Evolutionary conservation across 1,140 invertebrate genomes (phyloP), one percentile per base, ranked within the genome.

Genomic region (Drosophila sulfurigaster): DNA sequence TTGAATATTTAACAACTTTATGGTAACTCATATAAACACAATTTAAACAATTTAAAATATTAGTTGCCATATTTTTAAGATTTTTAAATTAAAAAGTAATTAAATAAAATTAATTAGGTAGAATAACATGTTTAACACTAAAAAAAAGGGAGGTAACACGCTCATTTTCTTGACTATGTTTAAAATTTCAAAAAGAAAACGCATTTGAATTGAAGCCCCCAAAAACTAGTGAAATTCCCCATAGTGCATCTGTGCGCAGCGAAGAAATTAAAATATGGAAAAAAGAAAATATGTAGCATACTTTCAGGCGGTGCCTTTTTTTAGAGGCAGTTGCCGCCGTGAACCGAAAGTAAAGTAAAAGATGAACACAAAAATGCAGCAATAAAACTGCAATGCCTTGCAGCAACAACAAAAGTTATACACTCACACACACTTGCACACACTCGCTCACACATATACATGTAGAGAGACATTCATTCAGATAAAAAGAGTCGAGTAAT

Each of bases 401-500:
- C 56, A 82, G 62, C 68, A 75, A 78, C 69, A 73, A 78, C 68
- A 69, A 73, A 51, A 79, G 13, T 48, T 38, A 59, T 49, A 58
- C 60, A 79, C 66, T 51, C 11, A 65, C 66, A 74, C 73, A 63
- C 46, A 71, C 71, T 74, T 49, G 48, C 5, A 41, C 15, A 49
- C 8, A 52, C 46, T 35, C 25, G 78, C 58, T 59, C 59, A 43
- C 35, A 20, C 10, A 15, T 25, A 43, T 46, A 35, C 8, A 30
- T 16, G 49, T 66, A 46, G 73, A 60, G 10, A 57, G 58, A 85
- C 74, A 83, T 78, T 81, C 74, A 86, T 85, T 87, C 79, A 82
- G 82, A 87, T 79, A 87, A 86, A 87, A 74, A 86, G 82, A 87
- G 82, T 87, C 75, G 76, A 79, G 79, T 76, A 82, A 82, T 71